Evolutionary conservation across 1,140 invertebrate species (phyloP), one percentile per base, ranked within the genome.

Genomic region (Drosophila mayri): DNA sequence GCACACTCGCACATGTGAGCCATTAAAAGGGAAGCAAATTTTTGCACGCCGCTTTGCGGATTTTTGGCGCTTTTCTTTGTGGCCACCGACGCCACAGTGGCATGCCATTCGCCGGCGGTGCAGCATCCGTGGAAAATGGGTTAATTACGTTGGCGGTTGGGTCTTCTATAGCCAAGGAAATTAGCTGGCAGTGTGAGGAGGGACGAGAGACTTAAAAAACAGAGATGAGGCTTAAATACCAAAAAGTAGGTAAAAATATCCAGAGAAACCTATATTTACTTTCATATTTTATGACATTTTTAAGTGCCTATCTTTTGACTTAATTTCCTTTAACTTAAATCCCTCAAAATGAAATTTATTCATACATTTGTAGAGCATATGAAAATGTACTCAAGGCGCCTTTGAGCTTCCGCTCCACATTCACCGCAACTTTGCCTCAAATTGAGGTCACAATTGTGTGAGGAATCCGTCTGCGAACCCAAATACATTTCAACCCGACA

Each of bases 21-120:
- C 80, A 88, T 88, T 87, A 88, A 88, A 78, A 84, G 66, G 62
- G 72, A 74, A 77, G 67, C 72, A 78, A 75, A 90, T 84, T 88
- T 84, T 76, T 65, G 79, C 76, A 76, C 70, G 66, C 73, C 64
- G 66, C 77, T 76, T 76, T 73, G 60, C 55, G 83, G 61, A 70
- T 71, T 84, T 63, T 62, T 74, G 50, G 40, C 22, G 40, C 62
- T 70, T 79, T 72, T 68, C 68, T 61, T 50, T 78, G 55, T 63
- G 67, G 57, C 65, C 65, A 66, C 30, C 20, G 28, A 30, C 11
- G 41, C 68, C 68, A 50, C 44, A 59, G 22, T 57, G 63, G 64
- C 25, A 54, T 32, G 30, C 73, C 59, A 67, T 77, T 63, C 52
- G 35, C 59, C 50, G 60, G 30, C 58, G 78, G 78, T 66, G 81